These are phyloP conservation scores for Cerceris rybyensis DNA, from an alignment of 2,888 invertebrate species.

Conservation along the genomic window DNA sequence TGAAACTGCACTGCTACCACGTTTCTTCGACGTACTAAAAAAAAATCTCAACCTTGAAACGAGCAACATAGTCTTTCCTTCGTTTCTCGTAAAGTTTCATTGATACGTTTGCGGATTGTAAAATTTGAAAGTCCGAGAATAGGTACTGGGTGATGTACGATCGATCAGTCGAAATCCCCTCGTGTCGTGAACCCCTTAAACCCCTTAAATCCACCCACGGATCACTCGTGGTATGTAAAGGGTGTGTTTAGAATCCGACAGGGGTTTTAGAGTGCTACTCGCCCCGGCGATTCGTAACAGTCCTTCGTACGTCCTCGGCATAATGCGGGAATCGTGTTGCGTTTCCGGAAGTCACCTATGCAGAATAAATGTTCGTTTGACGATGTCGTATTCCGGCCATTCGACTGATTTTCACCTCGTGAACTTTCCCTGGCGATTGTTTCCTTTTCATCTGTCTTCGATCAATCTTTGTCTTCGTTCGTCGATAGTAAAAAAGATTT, in stretches of 20 bases:
- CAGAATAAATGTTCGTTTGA: slow-evolving; percentile 53
- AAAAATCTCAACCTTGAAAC: no score
- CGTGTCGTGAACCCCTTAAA: slow-evolving; percentile 54
- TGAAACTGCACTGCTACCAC: no score
- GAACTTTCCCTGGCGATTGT: neutral
- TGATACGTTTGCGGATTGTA: neutral
- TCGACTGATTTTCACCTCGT: neutral
- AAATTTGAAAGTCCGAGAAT: slow-evolving; percentile 46
- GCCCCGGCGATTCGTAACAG: slow-evolving; percentile 76
- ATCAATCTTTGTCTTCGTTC: neutral
- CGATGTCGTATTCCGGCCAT: slow-evolving; percentile 13
- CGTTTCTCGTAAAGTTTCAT: neutral
- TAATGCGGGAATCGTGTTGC: slow-evolving; percentile 79
- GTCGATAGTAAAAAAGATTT: slow-evolving; percentile 4
- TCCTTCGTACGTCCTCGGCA: slow-evolving; percentile 67
- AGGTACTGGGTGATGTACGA: slow-evolving; percentile 64
- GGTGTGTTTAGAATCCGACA: slow-evolving; percentile 69
- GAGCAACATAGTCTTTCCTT: no score
- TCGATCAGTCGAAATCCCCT: slow-evolving; percentile 70
- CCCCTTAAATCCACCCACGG: slow-evolving; percentile 64
- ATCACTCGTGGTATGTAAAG: slow-evolving; percentile 66
- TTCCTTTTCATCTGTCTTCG: neutral
- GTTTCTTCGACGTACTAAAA: no score
- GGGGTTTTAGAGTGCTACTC: slow-evolving; percentile 66
- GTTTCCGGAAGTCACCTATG: slow-evolving; percentile 60